Base-by-base conservation (phyloP, 2,797 vertebrate genomes). In the Miichthys miiuy region DNA sequence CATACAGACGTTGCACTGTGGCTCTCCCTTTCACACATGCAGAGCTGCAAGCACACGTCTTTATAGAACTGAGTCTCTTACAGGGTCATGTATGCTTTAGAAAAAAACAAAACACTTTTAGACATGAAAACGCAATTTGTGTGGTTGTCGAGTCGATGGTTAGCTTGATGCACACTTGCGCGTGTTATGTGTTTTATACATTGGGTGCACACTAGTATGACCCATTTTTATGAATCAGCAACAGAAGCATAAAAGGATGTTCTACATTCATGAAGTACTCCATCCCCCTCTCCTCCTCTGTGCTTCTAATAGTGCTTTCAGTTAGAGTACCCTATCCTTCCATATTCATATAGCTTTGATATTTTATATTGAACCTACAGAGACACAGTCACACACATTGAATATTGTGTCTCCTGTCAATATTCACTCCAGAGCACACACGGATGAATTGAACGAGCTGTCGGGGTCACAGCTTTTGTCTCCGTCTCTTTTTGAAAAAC, bases 161-260 rank as follows among this genome's bases (percentile, higher is more conserved):
- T 34, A 34, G 51, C 62, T 23, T 5, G 54, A 77, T 48, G 21
- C 57, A 63, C 1, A 48, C 46, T 41, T 14, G 46, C 68, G 58
- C 76, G 27, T 55, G 69, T 64, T 63, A 13, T 58, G 18, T 54
- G 17, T 79, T 77, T 54, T 54, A 50, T 70, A 62, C 62, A 68
- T 65, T 71, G 46, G 46, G 20, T 54, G 47, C 66, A 52, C 1
- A 25, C 55, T 47, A 50, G 42, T 54, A 18, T 92, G 91, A 92
- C 90, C 92, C 71, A 92, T 81, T 93, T 94, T 74, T 74, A 73
- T 78, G 68, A 87, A 83, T 80, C 80, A 74, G 21, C 77, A 73
- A 67, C 68, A 70, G 61, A 81, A 46, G 79, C 81, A 74, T 72
- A 69, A 77, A 78, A 63, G 68, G 81, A 50, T 64, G 71, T 63